These are phyloP conservation scores for Helarctos malayanus DNA, from an alignment of 2,797 vertebrate genomes.

Conservation along the genomic window DNA sequence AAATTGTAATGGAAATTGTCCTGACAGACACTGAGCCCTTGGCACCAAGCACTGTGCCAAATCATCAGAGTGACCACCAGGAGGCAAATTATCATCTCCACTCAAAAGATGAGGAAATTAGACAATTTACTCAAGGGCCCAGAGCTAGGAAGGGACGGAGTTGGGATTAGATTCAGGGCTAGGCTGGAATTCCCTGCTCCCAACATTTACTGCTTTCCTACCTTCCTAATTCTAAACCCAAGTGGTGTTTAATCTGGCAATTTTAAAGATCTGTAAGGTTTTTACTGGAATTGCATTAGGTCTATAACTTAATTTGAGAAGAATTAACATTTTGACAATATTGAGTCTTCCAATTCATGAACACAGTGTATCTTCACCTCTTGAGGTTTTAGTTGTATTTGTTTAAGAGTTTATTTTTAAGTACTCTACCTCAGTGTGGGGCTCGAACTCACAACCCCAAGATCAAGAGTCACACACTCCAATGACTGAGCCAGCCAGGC, in stretches of 20 bases:
- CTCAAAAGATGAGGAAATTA: not conserved
- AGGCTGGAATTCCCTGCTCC: not conserved
- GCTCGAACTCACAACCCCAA: not conserved
- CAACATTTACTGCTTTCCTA: not conserved
- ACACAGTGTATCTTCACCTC: not conserved
- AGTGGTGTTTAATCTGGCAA: not conserved
- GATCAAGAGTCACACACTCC: not conserved
- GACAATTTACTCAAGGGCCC: not conserved
- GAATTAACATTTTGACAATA: not conserved
- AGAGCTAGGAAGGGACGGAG: not conserved
- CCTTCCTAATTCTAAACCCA: not conserved
- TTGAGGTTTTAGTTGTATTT: not conserved
- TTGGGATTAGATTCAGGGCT: not conserved
- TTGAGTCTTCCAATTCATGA: not conserved
- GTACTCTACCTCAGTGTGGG: not conserved
- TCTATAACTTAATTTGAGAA: not conserved
- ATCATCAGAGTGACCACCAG: not conserved
- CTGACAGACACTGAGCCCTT: not conserved
- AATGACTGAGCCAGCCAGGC: not conserved
- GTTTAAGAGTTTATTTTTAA: not conserved
- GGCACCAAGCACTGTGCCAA: not conserved
- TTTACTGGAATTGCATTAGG: not conserved
- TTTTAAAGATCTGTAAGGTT: not conserved
- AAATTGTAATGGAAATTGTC: not conserved
- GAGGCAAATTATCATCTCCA: not conserved